These are phyloP conservation scores for Teinopalpus imperialis DNA, from an alignment of 2,888 invertebrate species.

Conservation along the genomic window DNA sequence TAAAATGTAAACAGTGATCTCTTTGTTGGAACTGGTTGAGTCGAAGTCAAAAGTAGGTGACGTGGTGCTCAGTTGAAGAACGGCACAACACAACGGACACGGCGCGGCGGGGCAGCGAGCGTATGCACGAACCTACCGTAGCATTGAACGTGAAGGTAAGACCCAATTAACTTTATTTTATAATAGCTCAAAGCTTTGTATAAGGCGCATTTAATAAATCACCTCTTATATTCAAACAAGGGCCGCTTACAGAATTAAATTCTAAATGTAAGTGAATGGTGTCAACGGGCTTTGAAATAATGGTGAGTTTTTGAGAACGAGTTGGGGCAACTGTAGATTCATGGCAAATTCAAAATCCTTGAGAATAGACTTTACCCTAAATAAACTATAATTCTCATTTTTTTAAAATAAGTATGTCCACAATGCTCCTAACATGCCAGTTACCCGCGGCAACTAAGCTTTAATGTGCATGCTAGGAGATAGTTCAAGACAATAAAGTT, in stretches of 20 bases:
- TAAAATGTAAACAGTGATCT: constrained; percentile 47
- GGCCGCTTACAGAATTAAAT: constrained; percentile 11
- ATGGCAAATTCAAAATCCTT: no score
- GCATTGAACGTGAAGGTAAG: constrained; percentile 72
- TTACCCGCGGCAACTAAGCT: no score
- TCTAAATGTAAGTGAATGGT: constrained; percentile 15
- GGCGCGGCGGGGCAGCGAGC: constrained; percentile 40
- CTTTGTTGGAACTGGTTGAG: constrained; percentile 63
- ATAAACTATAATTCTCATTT: no score
- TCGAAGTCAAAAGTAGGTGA: constrained; percentile 69
- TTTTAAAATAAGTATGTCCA: no score
- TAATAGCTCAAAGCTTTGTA: constrained; percentile 39
- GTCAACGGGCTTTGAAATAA: constrained; percentile 9
- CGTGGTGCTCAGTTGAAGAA: constrained; percentile 54
- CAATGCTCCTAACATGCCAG: no score
- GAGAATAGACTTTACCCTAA: no score
- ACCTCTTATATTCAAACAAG: constrained; percentile 16
- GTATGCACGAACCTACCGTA: constrained; percentile 46
- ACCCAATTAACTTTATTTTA: constrained; percentile 60
- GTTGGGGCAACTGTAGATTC: no score
- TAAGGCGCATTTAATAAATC: constrained; percentile 23
- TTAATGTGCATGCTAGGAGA: no score
- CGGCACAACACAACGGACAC: constrained; percentile 45
- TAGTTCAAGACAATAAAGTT: no score
- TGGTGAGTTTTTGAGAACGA: constrained; percentile 3